A percentile compares a stretch with the other conserved stretches of the same genome.
These are phyloP conservation scores for Diorhabda elongata DNA, from an alignment of 1,140 invertebrate genomes.

Conservation along the genomic window DNA sequence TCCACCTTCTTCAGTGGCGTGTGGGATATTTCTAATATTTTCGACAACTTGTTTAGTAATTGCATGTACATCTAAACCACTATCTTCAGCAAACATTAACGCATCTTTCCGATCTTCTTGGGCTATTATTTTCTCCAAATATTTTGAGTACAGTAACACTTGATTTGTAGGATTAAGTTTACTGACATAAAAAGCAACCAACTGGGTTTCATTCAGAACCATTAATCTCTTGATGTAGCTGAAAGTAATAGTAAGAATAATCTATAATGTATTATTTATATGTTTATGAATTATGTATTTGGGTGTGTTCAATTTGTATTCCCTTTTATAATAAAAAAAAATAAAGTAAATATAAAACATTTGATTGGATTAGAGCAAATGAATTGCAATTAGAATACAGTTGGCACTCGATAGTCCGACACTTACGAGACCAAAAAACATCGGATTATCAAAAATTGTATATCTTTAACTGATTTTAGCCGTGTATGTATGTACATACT, in stretches of 20 bases:
- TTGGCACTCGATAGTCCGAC: too few relatives aligned
- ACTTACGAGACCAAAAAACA: too few relatives aligned
- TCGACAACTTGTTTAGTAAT: conserved; percentile 83
- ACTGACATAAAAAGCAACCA: conserved; percentile 81
- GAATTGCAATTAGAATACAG: too few relatives aligned
- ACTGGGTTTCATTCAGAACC: conserved; percentile 65
- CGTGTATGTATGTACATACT: too few relatives aligned
- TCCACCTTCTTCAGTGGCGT: conserved; percentile 28
- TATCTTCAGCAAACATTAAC: conserved; percentile 63
- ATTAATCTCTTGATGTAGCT: conserved; percentile 65
- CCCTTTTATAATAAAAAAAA: too few relatives aligned
- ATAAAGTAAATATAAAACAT: too few relatives aligned
- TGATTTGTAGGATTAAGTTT: conserved; percentile 68
- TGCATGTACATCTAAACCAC: conserved; percentile 75
- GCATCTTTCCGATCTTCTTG: conserved; percentile 59
- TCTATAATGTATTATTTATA: too few relatives aligned
- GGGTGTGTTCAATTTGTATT: too few relatives aligned
- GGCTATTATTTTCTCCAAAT: conserved; percentile 68
- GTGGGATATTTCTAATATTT: conserved; percentile 54
- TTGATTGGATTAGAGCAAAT: too few relatives aligned
- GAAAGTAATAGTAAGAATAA: conserved; percentile 9
- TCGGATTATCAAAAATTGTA: too few relatives aligned
- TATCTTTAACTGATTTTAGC: too few relatives aligned
- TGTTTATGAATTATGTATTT: too few relatives aligned
- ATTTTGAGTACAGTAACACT: conserved; percentile 71